These are phyloP conservation scores for Penaeus vannamei DNA, from an alignment of 1,140 invertebrate genomes.

Conservation along the genomic window DNA sequence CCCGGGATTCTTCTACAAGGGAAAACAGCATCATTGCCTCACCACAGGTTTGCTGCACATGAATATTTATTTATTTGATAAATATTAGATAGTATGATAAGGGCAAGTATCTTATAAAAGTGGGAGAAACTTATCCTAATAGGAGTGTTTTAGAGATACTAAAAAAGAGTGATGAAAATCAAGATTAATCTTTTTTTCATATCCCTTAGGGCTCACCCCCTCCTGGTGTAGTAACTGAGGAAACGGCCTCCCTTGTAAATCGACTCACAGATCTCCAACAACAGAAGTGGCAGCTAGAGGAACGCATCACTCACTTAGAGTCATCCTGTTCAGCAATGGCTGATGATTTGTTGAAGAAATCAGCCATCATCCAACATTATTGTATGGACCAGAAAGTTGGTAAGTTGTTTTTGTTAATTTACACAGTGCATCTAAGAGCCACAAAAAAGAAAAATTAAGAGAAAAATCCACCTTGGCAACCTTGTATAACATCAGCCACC, in stretches of 20 bases:
- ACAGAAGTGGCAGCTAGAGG: constrained; percentile 75
- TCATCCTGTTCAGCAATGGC: constrained; percentile 75
- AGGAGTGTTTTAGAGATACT: too few relatives aligned
- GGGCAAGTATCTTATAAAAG: too few relatives aligned
- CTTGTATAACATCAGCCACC: too few relatives aligned
- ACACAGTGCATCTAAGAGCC: too few relatives aligned
- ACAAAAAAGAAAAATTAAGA: not conserved
- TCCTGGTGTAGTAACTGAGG: constrained; percentile 55
- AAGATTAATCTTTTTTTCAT: not conserved
- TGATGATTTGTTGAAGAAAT: constrained; percentile 75
- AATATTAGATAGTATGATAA: not conserved
- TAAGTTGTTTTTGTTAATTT: constrained; percentile 57
- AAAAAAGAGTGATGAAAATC: too few relatives aligned
- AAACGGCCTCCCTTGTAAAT: constrained; percentile 71
- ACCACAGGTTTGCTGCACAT: constrained; percentile 42
- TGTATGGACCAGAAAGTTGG: constrained; percentile 73
- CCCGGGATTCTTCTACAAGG: constrained; percentile 51
- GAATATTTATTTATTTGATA: not conserved
- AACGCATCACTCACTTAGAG: constrained; percentile 75
- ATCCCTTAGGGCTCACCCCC: constrained; percentile 52
- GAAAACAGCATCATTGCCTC: constrained; percentile 58
- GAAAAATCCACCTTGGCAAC: too few relatives aligned
- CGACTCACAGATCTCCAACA: constrained; percentile 73
- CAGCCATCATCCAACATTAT: constrained; percentile 75
- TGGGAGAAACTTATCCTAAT: too few relatives aligned